These are phyloP conservation scores for Calliphora vomitoria DNA, from an alignment of 2,888 invertebrate genomes.

Conservation along the genomic window DNA sequence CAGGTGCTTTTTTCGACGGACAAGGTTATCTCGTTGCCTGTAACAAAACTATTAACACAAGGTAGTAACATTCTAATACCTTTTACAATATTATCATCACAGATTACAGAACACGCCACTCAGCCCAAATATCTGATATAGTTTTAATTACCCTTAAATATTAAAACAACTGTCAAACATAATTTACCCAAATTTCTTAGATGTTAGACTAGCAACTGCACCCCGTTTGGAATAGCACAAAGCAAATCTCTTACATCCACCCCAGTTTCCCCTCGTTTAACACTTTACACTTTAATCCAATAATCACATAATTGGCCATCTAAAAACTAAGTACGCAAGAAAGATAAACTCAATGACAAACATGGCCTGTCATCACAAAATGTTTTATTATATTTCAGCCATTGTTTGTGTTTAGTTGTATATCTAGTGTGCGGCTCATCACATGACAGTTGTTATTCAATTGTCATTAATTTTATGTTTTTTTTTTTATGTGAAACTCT, in stretches of 20 bases:
- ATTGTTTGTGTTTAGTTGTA: constrained; percentile 3
- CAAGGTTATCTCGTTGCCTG: no score
- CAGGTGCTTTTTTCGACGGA: no score
- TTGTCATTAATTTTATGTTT: constrained; percentile 53
- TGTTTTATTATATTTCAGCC: constrained; percentile 45
- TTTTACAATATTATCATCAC: not conserved
- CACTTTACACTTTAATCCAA: constrained; percentile 63
- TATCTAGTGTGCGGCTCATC: constrained; percentile 46
- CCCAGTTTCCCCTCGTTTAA: constrained; percentile 7
- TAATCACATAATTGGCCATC: constrained; percentile 69
- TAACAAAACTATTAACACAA: no score
- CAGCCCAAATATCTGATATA: not conserved
- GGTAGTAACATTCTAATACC: not conserved
- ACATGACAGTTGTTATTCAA: constrained; percentile 70
- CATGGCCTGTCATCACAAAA: constrained; percentile 67
- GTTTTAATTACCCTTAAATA: constrained; percentile 36
- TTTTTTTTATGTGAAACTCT: not conserved
- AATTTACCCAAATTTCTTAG: constrained; percentile 20
- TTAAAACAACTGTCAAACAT: constrained; percentile 23
- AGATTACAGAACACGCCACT: not conserved
- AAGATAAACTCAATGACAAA: constrained; percentile 55
- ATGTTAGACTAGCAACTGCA: constrained; percentile 23
- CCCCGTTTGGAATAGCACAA: not conserved
- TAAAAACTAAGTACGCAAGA: constrained; percentile 41
- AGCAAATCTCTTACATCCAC: constrained; percentile 12